phyloP scores from a whole-genome alignment of 2,113 vertebrate species.

The Condylura cristata region DNA sequence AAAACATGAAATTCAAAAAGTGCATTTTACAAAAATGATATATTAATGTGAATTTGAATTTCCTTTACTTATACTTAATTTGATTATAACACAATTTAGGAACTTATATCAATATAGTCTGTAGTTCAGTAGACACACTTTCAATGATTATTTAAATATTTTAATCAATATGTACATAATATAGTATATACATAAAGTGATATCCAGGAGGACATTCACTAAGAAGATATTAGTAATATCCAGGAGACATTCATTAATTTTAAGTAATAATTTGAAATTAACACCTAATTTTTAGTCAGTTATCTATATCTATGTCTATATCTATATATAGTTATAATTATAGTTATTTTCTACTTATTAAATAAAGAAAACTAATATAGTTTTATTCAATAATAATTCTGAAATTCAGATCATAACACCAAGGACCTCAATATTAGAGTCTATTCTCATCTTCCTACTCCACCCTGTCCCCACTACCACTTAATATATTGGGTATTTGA shows the following conservation, averaged over 20 bases:
- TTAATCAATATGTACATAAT: neutral
- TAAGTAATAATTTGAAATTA: neutral
- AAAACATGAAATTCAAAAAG: slow-evolving; percentile 12
- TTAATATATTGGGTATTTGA: slow-evolving; percentile 45
- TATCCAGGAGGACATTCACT: neutral
- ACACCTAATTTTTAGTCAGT: neutral
- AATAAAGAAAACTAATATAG: neutral
- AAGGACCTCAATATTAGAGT: neutral
- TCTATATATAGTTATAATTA: too few species aligned
- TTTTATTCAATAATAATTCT: neutral
- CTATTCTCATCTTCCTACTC: neutral
- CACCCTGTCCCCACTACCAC: neutral
- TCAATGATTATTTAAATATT: neutral
- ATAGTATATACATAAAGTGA: neutral
- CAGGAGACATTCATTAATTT: too few species aligned
- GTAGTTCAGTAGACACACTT: neutral
- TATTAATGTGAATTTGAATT: neutral
- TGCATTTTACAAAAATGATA: slow-evolving; percentile 55
- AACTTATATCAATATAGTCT: neutral
- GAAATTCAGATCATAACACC: neutral
- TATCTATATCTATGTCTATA: neutral
- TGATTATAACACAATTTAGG: neutral
- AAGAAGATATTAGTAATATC: too few species aligned
- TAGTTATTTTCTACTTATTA: neutral
- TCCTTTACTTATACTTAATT: neutral